Evolutionary conservation across 2,113 vertebrate genomes (phyloP).

Genomic region (Tenrec ecaudatus): DNA sequence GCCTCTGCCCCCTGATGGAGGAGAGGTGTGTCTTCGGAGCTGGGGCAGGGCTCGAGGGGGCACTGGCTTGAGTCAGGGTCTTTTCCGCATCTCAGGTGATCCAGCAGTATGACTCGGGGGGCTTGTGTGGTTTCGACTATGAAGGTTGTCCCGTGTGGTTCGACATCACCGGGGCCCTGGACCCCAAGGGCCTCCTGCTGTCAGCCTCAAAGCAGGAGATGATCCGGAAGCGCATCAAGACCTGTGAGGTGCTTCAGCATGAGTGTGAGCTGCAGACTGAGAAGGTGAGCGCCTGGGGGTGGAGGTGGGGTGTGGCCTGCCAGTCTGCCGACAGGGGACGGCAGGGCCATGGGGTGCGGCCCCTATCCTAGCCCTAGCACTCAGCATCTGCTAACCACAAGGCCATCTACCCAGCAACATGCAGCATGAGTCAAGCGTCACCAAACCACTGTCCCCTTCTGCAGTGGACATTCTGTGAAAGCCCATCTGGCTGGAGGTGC

Average conservation of each 20-base stretch:
- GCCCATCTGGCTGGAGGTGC: background rate
- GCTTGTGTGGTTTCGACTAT: slow-evolving; percentile 92
- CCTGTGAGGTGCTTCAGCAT: slow-evolving; percentile 89
- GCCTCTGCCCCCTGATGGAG: background rate
- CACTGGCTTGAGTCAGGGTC: fast-evolving
- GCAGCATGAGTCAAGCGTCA: background rate
- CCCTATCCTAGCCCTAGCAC: background rate
- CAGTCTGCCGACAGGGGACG: background rate
- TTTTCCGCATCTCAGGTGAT: slow-evolving; percentile 88
- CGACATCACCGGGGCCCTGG: slow-evolving; percentile 92
- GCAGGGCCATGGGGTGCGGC: too few relatives aligned
- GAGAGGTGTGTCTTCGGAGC: too few relatives aligned
- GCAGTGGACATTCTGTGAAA: background rate
- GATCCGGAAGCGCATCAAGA: slow-evolving; percentile 92
- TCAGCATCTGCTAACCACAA: background rate
- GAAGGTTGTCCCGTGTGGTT: slow-evolving; percentile 95
- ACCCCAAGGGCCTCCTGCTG: slow-evolving; percentile 94
- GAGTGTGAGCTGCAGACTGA: slow-evolving; percentile 90
- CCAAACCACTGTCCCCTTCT: background rate
- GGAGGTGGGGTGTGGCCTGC: fast-evolving
- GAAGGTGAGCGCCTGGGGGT: slow-evolving; percentile 82
- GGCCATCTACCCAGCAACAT: background rate
- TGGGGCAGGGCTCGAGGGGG: too few relatives aligned
- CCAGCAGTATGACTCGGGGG: slow-evolving; percentile 92
- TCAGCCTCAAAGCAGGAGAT: slow-evolving; percentile 95